Base-by-base conservation (phyloP, 2,113 vertebrate genomes). In the Emydura subglobosa region DNA sequence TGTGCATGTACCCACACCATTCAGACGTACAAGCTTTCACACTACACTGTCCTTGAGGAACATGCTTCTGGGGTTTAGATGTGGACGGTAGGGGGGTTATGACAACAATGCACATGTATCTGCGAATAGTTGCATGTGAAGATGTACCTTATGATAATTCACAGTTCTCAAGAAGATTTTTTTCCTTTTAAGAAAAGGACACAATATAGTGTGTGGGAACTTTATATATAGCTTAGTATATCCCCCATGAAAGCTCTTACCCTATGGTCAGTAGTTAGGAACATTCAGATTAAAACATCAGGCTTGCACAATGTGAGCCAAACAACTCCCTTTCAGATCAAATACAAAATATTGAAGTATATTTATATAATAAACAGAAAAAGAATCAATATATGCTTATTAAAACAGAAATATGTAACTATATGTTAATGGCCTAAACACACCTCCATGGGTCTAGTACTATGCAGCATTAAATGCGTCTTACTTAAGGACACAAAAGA, bases 261-360 rank as follows among this genome's bases (percentile, higher is more conserved):
- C 24, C 6, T 76, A 44, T 6, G 24, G 22, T 76, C 72, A 39
- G 39, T 39, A 39, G 39, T 39, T 39, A 44, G 42, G 42, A 44
- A 24, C 5, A 76, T 76, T 76, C 22, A 76, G 10, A 76, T 39
- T 76, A 27, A 6, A 76, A 44, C 11, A 76, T 27, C 42, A 76
- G 24, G 24, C 72, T 24, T 44, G 22, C 72, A 76, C 42, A 11
- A 27, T 76, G 42, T 25, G 42, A 44, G 27, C 72, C 42, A 44
- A 25, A 42, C 39, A 76, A 44, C 42, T 44, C 25, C 25, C 24
- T 76, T 44, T 78, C 74, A 44, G 25, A 6, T 11, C 44, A 78
- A 3, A 17, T 4, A 72, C 14, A 53, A 50, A n/a, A 3, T 12
- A 39, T 4, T 29, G 21, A 21, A 21, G n/a, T 4, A 31, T 1